Evolutionary conservation across 1,140 invertebrate genomes (phyloP), one percentile per base, ranked within the genome.

Genomic region (Microplitis demolitor): DNA sequence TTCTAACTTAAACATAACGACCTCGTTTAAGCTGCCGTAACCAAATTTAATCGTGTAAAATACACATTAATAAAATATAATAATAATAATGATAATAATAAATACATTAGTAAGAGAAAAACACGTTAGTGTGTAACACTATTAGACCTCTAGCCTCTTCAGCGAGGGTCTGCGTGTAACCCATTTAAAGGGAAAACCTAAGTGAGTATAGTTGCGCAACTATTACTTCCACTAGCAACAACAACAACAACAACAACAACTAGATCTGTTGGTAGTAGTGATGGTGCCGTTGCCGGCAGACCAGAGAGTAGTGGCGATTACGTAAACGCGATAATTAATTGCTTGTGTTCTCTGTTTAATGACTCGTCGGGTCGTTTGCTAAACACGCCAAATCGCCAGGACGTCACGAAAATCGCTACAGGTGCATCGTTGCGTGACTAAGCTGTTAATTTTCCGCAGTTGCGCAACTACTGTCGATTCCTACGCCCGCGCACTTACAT

Each of bases 281-380:
- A 14, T 45, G 56, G 24, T 6, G 66, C 45, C 6, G 14, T 24
- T 13, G 60, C 60, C 54, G 54, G 39, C 39, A 45, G 39, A 45
- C 39, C 39, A 45, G 39, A 45, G 39, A 45, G 39, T 45, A 45
- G 54, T 33, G n/a, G 74, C 77, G 79, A 84, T 84, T 84, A 84
- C 80, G 83, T 77, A 84, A 84, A 83, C 78, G 78, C 77, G 78
- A 83, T 83, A 84, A 84, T 84, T 83, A 84, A 84, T 84, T 82
- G 80, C 77, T 76, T 76, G 78, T 83, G 76, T 83, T 83, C 76
- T 78, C 77, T 79, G 80, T 83, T 83, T 81, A 80, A 84, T 84
- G 82, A 82, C 78, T 82, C 77, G 78, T 81, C 78, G 77, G 77
- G 76, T 78, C 76, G 78, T 74, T 77, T 78, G 80, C 81, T 82